Conservation (phyloP, 30 jellyfish, hydroid and myxozoan species). For the Pelagia noctiluca region DNA sequence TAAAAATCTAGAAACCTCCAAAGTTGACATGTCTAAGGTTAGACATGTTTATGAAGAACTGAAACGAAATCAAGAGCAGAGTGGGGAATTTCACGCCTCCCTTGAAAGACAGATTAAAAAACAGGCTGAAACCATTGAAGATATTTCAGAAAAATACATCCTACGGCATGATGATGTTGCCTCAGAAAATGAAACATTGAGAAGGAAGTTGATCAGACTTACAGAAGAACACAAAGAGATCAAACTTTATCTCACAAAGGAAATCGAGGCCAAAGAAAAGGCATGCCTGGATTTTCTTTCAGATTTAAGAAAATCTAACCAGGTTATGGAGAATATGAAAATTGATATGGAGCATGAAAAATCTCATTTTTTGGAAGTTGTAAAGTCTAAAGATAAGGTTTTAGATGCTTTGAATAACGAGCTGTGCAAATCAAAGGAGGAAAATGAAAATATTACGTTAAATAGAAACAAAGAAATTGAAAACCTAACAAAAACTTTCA, state of each 20-base stretch:
- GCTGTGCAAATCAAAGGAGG: not conserved
- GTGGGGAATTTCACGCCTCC: constrained; percentile 21
- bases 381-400: constrained; percentile 15
- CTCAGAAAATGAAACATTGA: constrained; percentile 47
- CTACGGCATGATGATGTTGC: constrained; percentile 56
- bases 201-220: not conserved
- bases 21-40: not conserved
- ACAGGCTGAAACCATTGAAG: constrained; percentile 58
- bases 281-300: constrained; percentile 1
- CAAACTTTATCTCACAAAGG: constrained; percentile 47
- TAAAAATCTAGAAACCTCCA: not conserved
- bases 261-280: constrained; percentile 36
- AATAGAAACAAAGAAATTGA: not conserved
- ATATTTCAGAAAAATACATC: constrained; percentile 37
- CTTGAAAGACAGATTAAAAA: constrained; percentile 38
- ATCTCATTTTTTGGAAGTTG: not conserved
- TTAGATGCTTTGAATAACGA: not conserved
- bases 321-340: not conserved
- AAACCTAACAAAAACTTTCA: not conserved
- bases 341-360: not conserved
- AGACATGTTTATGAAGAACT: not conserved
- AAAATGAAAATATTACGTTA: not conserved
- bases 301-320: not conserved
- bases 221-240: constrained; percentile 56
- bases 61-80: constrained; percentile 19